Evolutionary conservation across 1,140 invertebrate genomes (phyloP).

Genomic region (Penaeus indicus): DNA sequence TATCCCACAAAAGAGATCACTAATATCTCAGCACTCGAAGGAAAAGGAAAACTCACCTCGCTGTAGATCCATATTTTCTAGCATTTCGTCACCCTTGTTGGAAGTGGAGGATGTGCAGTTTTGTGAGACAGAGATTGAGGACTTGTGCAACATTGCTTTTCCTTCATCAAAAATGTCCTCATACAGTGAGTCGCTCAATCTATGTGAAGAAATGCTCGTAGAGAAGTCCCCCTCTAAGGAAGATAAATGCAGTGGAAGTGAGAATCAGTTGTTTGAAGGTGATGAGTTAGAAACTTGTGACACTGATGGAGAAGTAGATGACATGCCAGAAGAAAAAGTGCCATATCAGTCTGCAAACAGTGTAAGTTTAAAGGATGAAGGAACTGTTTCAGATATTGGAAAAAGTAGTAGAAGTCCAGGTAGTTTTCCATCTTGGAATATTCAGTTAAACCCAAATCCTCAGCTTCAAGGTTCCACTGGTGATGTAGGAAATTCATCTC

Average conservation of each 20-base stretch:
- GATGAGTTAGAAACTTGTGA: neutral
- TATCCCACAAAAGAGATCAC: neutral
- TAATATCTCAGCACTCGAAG: neutral
- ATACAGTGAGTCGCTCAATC: no score
- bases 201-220: no score
- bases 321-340: conserved; percentile 8
- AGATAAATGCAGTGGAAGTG: neutral
- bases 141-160: neutral
- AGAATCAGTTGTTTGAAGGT: neutral
- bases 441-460: no score
- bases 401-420: neutral
- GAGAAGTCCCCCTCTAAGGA: neutral
- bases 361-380: neutral
- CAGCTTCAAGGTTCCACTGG: no score
- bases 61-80: neutral
- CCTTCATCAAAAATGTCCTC: neutral
- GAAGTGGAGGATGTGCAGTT: neutral
- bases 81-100: neutral
- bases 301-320: conserved; percentile 29
- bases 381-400: neutral
- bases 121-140: neutral
- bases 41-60: conserved; percentile 22
- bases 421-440: no score
- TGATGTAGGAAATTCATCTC: no score
- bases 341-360: neutral